A percentile compares a stretch with the other conserved stretches of the same genome.
phyloP scores from a whole-genome alignment of 2,888 invertebrate species.

The Pterobdella sp. region DNA sequence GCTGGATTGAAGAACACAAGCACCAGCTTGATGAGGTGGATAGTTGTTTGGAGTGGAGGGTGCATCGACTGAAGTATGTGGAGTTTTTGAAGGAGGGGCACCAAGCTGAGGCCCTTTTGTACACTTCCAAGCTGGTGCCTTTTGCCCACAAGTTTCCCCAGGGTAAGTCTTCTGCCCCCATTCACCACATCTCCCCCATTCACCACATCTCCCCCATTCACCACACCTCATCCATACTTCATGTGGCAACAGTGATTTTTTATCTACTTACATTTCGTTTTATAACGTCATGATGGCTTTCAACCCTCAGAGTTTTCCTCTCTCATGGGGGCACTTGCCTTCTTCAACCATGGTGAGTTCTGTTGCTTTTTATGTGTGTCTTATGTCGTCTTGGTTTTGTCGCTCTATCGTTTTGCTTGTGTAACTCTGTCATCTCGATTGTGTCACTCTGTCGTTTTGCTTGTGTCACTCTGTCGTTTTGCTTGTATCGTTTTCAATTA shows the following conservation, averaged over 20 bases:
- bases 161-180: slow-evolving; percentile 53
- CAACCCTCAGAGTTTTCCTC: not conserved
- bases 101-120: slow-evolving; percentile 75
- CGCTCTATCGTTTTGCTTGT: too few species aligned
- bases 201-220: not conserved
- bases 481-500: too few species aligned
- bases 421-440: too few species aligned
- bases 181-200: not conserved
- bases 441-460: too few species aligned
- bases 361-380: too few species aligned
- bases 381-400: too few species aligned
- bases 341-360: too few species aligned
- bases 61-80: slow-evolving; percentile 73
- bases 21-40: slow-evolving; percentile 63
- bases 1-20: slow-evolving; percentile 72
- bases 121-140: slow-evolving; percentile 73
- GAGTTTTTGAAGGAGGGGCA: slow-evolving; percentile 64
- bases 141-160: slow-evolving; percentile 70
- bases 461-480: too few species aligned
- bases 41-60: slow-evolving; percentile 67
- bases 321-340: not conserved
- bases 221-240: not conserved
- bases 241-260: not conserved
- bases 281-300: not conserved
- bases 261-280: not conserved